Base-by-base conservation (phyloP, 2,888 invertebrate genomes). In the Fissipunctia ypsillon region DNA sequence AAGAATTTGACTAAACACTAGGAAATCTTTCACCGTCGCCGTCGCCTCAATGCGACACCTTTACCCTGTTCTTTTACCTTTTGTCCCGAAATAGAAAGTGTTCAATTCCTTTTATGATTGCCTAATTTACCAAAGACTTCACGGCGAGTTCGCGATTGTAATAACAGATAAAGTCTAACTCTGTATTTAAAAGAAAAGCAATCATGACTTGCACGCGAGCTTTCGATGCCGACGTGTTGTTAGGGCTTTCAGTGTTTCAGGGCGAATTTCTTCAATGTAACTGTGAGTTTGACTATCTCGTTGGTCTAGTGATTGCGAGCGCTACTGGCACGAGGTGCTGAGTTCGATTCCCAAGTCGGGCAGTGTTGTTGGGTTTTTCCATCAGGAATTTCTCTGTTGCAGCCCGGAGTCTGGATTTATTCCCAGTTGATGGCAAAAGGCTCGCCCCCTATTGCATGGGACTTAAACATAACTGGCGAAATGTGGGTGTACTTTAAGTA, bases 161-260 rank as follows among this genome's bases (percentile, higher is more conserved):
- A 74, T 77, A 67, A 56, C 61, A 78, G 83, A 86, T 86, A 79
- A 79, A 76, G 66, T 73, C 28, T 57, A 68, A 69, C 64, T 28
- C 35, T 16, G 50, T 73, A 73, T 67, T 71, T 74, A 84, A 86
- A 80, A 60, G 78, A 78, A 85, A 86, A 80, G 76, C 76, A 86
- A 85, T 87, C 79, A 80, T 41, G 80, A 61, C 43, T 71, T 35
- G 74, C 87, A 85, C 87, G 86, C 86, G 76, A 80, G 70, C 75
- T 77, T 73, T 79, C 65, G 75, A 73, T 74, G 64, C 43, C 59
- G 22, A 66, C 57, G 48, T 69, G 48, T 56, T 74, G n/a, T 77
- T 61, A n/a, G 22, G 12, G 66, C 31, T 31, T 56, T n/a, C 52
- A 16, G 50, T 48, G 10, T 38, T 75, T 75, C 59, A 28, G 3